Conservation (phyloP, 1,140 invertebrate genomes). For the Physella acuta region DNA sequence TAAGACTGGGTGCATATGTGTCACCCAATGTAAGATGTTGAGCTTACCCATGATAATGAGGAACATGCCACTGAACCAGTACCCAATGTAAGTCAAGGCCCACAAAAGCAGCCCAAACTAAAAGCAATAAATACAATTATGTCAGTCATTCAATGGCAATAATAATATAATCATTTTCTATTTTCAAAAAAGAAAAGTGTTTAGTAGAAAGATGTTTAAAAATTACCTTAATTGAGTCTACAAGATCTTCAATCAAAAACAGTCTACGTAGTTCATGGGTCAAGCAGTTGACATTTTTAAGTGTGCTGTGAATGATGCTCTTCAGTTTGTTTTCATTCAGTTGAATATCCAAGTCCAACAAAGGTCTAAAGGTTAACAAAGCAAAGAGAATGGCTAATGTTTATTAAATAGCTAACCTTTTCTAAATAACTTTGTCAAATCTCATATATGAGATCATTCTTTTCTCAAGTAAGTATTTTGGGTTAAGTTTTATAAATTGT, state of each 20-base stretch:
- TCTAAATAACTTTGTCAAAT: no score
- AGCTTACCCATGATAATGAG: conserved; percentile 86
- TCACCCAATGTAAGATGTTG: no score
- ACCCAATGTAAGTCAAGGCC: conserved; percentile 92
- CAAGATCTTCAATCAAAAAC: conserved; percentile 92
- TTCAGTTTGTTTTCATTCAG: conserved; percentile 86
- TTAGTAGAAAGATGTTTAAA: no score
- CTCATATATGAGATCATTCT: no score
- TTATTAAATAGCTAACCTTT: no score
- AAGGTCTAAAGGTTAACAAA: conserved; percentile 75
- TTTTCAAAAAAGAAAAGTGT: not conserved
- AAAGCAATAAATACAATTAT: conserved; percentile 55
- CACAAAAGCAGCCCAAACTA: conserved; percentile 91
- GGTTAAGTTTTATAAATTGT: no score
- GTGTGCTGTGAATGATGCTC: conserved; percentile 77
- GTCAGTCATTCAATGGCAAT: not conserved
- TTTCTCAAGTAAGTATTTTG: no score
- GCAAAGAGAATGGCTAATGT: no score
- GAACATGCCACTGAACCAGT: conserved; percentile 98
- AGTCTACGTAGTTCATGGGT: conserved; percentile 82
- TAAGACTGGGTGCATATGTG: no score
- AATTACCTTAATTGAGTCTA: conserved; percentile 78
- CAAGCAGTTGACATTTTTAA: conserved; percentile 81
- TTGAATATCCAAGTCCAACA: conserved; percentile 82
- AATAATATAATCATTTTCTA: not conserved